Evolutionary conservation across 64 coral and sea anemone species (phyloP), one percentile per base, ranked within the genome.

Genomic region (Exaiptasia diaphana): DNA sequence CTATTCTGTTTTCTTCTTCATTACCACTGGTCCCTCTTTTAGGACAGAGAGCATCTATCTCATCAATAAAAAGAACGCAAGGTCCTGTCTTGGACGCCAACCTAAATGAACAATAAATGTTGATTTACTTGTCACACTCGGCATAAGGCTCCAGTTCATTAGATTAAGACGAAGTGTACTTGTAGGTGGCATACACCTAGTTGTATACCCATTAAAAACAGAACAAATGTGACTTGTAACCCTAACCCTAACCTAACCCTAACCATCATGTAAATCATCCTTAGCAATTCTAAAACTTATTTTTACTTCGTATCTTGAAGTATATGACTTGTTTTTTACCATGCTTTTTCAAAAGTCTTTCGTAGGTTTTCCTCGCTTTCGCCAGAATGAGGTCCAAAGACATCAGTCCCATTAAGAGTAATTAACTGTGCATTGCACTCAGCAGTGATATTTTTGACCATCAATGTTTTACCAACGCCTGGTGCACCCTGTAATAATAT

Each of bases 31-130:
- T 76, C 52, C 80, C 91, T 80, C 95, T 87, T 30, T 89, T 93
- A 24, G 95, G 95, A 71, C 95, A 99, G 46, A 99, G 36, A 14
- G 85, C 85, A 85, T 99, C 95, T 62, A 99, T 87, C 80, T 99
- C 95, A 82, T 99, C 95, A 93, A 99, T 85, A 49, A 99, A 99
- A 29, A 99, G 75, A 36, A 99, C 82, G 60, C 95, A 99, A 49
- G 90, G 83, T 10, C 43, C 50, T 61, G 68, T 41, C 39, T 77
- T 73, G 32, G 95, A 99, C 58, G 95, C 89, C 34, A 64, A 50
- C 38, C 95, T 99, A 14, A 64, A 81, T 49, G 58, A 74, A 41
- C 13, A 14, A 93, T 14, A 43, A 26, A 35, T 4, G 4, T 15
- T 46, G 13, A 46, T 68, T 9, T n/a, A n/a, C n/a, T n/a, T n/a